phyloP scores from a whole-genome alignment of 2,113 vertebrate genomes.

The Brachirus orientalis region DNA sequence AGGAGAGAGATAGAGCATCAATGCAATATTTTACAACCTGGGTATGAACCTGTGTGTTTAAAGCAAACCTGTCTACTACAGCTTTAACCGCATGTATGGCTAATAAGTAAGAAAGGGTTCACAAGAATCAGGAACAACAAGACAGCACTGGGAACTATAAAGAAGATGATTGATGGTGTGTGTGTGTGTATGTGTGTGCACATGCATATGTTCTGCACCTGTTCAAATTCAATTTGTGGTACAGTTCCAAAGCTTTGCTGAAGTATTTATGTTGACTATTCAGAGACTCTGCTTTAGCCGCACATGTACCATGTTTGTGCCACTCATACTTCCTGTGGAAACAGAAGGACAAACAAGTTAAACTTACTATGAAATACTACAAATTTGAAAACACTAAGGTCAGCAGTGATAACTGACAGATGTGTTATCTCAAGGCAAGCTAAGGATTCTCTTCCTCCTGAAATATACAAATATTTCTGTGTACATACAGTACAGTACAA shows the following conservation, averaged over 20 bases:
- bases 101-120: not conserved
- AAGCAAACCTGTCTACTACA: too few relatives aligned
- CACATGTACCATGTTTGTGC: conserved; percentile 77
- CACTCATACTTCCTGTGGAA: conserved; percentile 75
- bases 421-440: too few relatives aligned
- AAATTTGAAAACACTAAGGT: not conserved
- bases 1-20: too few relatives aligned
- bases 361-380: not conserved
- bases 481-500: too few relatives aligned
- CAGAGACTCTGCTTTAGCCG: conserved; percentile 58
- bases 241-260: conserved; percentile 72
- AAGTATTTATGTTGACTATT: conserved; percentile 77
- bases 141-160: not conserved
- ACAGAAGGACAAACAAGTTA: conserved; percentile 3
- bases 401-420: too few relatives aligned
- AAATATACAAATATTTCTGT: too few relatives aligned
- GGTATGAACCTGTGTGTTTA: too few relatives aligned
- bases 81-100: too few relatives aligned
- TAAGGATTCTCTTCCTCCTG: too few relatives aligned
- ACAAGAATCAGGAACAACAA: not conserved
- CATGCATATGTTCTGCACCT: conserved; percentile 40
- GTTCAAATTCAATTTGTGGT: conserved; percentile 73
- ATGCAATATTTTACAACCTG: too few relatives aligned
- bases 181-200: not conserved
- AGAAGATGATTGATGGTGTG: too few relatives aligned